Evolutionary conservation across 2,113 vertebrate genomes (phyloP).

Genomic region (Garra rufa): DNA sequence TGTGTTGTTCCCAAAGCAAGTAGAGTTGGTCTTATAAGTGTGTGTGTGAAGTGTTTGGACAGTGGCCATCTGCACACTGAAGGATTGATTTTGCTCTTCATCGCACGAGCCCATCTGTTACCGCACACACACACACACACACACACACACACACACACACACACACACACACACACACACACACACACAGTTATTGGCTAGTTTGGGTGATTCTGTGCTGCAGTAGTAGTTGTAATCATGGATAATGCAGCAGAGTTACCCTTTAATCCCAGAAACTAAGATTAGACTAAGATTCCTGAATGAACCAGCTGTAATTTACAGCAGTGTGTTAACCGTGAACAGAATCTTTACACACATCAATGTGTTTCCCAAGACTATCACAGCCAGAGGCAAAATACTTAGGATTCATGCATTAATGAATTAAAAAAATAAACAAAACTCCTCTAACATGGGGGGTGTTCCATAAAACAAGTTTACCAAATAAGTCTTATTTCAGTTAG

Average conservation of each 20-base stretch:
- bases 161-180: neutral
- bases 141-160: neutral
- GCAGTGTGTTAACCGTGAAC: neutral
- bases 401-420: no score
- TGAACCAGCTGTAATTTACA: neutral
- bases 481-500: no score
- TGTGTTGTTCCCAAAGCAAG: slow-evolving; percentile 8
- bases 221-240: slow-evolving; percentile 31
- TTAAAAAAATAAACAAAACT: no score
- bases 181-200: slow-evolving; percentile 13
- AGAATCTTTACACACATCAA: no score
- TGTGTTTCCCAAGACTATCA: no score
- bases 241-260: slow-evolving; percentile 21
- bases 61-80: slow-evolving; percentile 16
- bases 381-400: no score
- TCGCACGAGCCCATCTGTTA: slow-evolving; percentile 44
- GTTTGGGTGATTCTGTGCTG: slow-evolving; percentile 10
- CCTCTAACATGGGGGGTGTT: no score
- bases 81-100: slow-evolving; percentile 35
- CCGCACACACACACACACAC: neutral
- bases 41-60: slow-evolving; percentile 34
- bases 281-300: slow-evolving; percentile 30
- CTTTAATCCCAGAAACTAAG: slow-evolving; percentile 24
- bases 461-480: no score
- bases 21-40: neutral